These are phyloP conservation scores for Chascanopsetta lugubris DNA, from an alignment of 2,113 vertebrate species.

Conservation along the genomic window DNA sequence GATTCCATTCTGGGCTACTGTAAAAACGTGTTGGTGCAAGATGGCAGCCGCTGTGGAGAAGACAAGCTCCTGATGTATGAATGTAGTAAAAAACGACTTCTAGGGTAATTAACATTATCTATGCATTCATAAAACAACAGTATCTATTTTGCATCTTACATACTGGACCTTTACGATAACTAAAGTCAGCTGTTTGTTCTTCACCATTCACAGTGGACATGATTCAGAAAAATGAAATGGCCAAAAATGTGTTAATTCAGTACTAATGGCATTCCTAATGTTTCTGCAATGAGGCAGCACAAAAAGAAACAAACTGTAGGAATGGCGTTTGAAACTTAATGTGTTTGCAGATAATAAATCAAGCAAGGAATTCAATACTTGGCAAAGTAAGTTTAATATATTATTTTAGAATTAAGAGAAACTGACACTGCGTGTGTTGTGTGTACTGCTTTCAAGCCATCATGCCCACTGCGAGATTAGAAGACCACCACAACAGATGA, in stretches of 20 bases:
- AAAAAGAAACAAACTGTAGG: background rate
- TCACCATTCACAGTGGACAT: constrained; percentile 2
- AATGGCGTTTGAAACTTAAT: background rate
- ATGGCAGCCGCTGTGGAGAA: too few species aligned
- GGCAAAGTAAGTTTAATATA: background rate
- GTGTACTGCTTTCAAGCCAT: background rate
- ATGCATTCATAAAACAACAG: too few species aligned
- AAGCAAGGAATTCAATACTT: constrained; percentile 3
- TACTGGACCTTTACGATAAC: too few species aligned
- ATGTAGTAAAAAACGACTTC: too few species aligned
- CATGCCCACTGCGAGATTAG: background rate
- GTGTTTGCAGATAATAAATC: background rate
- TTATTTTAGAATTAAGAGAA: background rate
- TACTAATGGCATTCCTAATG: background rate
- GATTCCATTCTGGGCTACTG: too few species aligned
- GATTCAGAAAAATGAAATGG: constrained; percentile 39
- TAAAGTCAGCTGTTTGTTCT: too few species aligned
- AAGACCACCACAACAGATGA: constrained; percentile 6
- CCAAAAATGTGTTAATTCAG: constrained; percentile 22
- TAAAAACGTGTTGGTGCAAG: too few species aligned
- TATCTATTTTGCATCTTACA: too few species aligned
- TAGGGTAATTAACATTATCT: too few species aligned
- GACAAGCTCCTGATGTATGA: too few species aligned
- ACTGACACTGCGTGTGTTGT: background rate
- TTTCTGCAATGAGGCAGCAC: constrained; percentile 25